A percentile compares a stretch with the other conserved stretches of the same genome.
phyloP scores from a whole-genome alignment of 37 sponge, comb jelly and placozoan species.

The Cladorhizidae sp. region DNA sequence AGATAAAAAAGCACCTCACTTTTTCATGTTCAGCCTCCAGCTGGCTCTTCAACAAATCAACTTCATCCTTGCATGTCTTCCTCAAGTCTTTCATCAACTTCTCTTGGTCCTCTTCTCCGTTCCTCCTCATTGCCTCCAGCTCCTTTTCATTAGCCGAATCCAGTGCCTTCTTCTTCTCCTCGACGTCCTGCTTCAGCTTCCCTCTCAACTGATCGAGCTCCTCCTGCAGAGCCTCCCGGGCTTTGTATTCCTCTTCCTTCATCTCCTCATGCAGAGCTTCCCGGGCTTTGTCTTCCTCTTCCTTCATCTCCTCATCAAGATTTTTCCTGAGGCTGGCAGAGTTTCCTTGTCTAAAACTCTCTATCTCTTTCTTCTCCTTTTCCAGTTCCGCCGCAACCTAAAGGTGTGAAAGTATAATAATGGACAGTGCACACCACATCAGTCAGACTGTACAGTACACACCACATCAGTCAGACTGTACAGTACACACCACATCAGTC shows the following conservation, averaged over 20 bases:
- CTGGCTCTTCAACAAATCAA: slow-evolving; percentile 1
- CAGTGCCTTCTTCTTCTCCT: not conserved
- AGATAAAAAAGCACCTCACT: not conserved
- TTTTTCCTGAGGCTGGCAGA: too few species aligned
- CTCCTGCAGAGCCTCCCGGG: not conserved
- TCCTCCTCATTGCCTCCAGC: slow-evolving; percentile 6
- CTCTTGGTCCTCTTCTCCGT: slow-evolving; percentile 18
- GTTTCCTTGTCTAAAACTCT: slow-evolving; percentile 10
- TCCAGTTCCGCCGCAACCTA: slow-evolving; percentile 21
- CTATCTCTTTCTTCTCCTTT: slow-evolving; percentile 45
- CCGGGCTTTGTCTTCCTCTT: not conserved
- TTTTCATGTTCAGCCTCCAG: slow-evolving; percentile 8
- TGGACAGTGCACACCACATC: too few species aligned
- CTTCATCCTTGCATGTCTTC: slow-evolving; percentile 1
- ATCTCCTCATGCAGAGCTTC: slow-evolving; percentile 27
- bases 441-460: not conserved
- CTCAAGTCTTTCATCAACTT: slow-evolving; percentile 12
- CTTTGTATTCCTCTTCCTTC: not conserved
- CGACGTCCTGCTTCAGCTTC: slow-evolving; percentile 8
- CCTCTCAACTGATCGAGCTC: slow-evolving; percentile 10
- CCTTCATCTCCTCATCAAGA: slow-evolving; percentile 9
- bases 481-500: not conserved
- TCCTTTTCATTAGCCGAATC: slow-evolving; percentile 9
- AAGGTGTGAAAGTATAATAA: not conserved
- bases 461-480: not conserved